phyloP scores from a whole-genome alignment of 2,797 vertebrate genomes.

The Lates japonicus region DNA sequence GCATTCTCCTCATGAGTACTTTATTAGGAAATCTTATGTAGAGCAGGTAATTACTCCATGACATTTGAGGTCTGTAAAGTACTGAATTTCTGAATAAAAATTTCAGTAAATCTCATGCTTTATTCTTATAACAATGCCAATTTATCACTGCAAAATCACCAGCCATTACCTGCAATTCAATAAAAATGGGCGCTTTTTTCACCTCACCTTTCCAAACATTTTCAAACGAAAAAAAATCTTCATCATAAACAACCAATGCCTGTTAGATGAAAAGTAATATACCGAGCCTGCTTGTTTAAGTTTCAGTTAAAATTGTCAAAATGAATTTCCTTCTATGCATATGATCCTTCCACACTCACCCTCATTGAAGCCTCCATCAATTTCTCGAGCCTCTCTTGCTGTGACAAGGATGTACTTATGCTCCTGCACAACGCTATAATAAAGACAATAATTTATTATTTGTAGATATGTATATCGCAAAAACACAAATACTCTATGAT shows the following conservation, averaged over 20 bases:
- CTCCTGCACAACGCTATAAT: conserved; percentile 81
- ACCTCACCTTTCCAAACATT: too few species aligned
- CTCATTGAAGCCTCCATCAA: conserved; percentile 86
- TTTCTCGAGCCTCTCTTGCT: conserved; percentile 83
- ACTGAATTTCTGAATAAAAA: neutral
- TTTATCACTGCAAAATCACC: neutral
- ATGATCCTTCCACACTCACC: conserved; percentile 64
- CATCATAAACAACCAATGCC: neutral
- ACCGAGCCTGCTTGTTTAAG: neutral
- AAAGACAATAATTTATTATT: conserved; percentile 13
- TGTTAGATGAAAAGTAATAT: neutral
- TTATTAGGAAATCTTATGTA: neutral
- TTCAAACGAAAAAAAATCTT: too few species aligned
- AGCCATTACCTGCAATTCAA: neutral
- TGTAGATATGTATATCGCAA: neutral
- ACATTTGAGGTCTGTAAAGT: neutral
- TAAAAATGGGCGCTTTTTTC: neutral
- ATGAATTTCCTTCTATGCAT: neutral
- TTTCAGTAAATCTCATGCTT: neutral
- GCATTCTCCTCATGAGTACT: neutral
- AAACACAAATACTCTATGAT: rapidly evolving
- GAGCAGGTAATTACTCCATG: neutral
- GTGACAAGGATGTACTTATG: conserved; percentile 82
- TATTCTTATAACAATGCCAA: neutral
- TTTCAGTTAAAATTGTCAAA: neutral